These are phyloP conservation scores for Sterrhoptilus dennistouni DNA, from an alignment of 2,113 vertebrate genomes.

Conservation along the genomic window DNA sequence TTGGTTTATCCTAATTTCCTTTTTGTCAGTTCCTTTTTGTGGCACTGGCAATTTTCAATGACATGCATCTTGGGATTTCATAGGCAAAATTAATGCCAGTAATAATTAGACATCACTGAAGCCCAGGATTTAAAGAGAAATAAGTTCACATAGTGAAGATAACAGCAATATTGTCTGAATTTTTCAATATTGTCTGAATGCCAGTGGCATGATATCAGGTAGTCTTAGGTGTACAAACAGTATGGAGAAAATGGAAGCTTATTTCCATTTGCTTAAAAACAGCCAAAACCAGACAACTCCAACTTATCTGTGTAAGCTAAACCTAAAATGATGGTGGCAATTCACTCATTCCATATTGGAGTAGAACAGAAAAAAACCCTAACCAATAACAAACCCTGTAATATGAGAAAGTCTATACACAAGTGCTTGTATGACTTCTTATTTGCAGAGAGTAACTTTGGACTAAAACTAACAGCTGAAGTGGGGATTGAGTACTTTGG, in stretches of 20 bases:
- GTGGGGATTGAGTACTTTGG: background rate
- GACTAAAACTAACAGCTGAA: background rate
- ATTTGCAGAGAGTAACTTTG: background rate
- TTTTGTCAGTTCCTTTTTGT: conserved; percentile 42
- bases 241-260: background rate
- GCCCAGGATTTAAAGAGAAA: background rate
- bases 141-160: background rate
- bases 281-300: background rate
- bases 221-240: background rate
- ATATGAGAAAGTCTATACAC: background rate
- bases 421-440: background rate
- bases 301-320: background rate
- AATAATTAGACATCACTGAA: background rate
- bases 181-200: background rate
- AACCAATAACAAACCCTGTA: background rate
- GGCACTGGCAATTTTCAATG: conserved; percentile 3
- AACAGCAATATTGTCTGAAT: background rate
- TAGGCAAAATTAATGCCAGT: conserved; percentile 6
- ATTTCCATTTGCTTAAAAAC: background rate
- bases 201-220: background rate
- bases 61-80: background rate
- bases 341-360: background rate
- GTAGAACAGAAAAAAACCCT: background rate
- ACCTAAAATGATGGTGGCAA: background rate
- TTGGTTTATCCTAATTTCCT: conserved; percentile 21